Base-by-base conservation (phyloP, 2,888 invertebrate species). In the Drosophila affinis region DNA sequence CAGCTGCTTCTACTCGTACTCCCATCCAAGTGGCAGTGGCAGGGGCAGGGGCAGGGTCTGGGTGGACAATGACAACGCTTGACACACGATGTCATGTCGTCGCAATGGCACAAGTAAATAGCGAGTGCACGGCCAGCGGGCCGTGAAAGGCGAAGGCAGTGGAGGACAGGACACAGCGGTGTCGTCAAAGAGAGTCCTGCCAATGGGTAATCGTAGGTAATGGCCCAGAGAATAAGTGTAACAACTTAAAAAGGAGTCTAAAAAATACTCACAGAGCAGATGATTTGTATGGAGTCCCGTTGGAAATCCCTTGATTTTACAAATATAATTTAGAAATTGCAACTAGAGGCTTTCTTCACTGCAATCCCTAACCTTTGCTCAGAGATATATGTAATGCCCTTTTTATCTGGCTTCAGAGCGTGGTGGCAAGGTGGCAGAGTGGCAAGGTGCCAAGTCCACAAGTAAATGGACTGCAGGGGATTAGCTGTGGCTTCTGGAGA, bases 1-100 rank as follows among this genome's bases (percentile, higher is more conserved):
- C 74, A 61, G 75, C 73, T 49, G 57, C 65, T 29, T 29, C 29
- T 2, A 29, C 29, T 29, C 29, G 29, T 29, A 29, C 29, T 29
- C 29, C 27, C 14, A n/a, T 14, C 39, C 39, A 39, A 39, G 39
- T 14, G 39, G 55, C 63, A 60, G 64, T 24, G 18, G 62, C 48
- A 47, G 18, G n/a, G n/a, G n/a, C n/a, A n/a, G 61, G 17, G 61
- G 32, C n/a, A 54, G 57, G 21, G 58, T 58, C 29, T 71, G 56
- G 62, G 55, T 49, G 62, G 62, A 77, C 83, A 82, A 71, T 75
- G 77, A 77, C 64, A 77, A 67, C 62, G 67, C 61, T 67, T 68
- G 70, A 73, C 78, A 79, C 70, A 83, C 79, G 73, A 77, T 79
- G 49, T 68, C 65, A 68, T 67, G 65, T 68, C 47, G 64, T 65